Base-by-base conservation (phyloP, 2,888 invertebrate genomes). In the Cheilosia soror region DNA sequence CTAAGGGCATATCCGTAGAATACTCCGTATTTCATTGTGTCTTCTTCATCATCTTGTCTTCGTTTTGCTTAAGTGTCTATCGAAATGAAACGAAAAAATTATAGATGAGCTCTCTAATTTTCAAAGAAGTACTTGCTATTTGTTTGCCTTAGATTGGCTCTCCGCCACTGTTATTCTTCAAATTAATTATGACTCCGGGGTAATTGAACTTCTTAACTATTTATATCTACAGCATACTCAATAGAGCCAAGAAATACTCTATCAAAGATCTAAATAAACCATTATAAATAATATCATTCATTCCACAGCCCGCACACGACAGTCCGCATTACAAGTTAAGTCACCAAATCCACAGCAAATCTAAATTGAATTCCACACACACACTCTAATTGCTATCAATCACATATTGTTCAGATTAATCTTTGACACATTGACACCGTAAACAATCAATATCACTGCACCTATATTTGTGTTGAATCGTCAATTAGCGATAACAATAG, bases 391-490 rank as follows among this genome's bases (percentile, higher is more conserved):
- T 9, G n/a, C 20, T 9, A 20, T 57, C 5, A 57, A 37, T 20
- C 15, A 37, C 27, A 13, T n/a, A 1, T 27, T 11, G 40, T 20
- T 37, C 5, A 33, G 20, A 60, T 42, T 42, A 57, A 57, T 20
- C n/a, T 11, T 51, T 49, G 49, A 47, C 44, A 47, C 44, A 15
- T 49, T 51, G 51, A 13, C 25, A 51, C 51, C 51, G 51, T 13
- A 11, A 51, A 29, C 51, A 51, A 51, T 51, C 11, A 5, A 9
- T 25, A 9, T 27, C 51, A 13, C 51, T 51, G 27, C 27, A 27
- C 27, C 51, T 29, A 27, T 27, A 51, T 51, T 25, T 51, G 29
- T 51, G 25, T 51, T 27, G 9, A 51, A 51, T 27, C 51, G 13
- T 5, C 29, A 47, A 47, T 47, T 47, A 47, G 7, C 7, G 51